Conservation (phyloP, 2,113 vertebrate genomes). For the Plotosus lineatus region DNA sequence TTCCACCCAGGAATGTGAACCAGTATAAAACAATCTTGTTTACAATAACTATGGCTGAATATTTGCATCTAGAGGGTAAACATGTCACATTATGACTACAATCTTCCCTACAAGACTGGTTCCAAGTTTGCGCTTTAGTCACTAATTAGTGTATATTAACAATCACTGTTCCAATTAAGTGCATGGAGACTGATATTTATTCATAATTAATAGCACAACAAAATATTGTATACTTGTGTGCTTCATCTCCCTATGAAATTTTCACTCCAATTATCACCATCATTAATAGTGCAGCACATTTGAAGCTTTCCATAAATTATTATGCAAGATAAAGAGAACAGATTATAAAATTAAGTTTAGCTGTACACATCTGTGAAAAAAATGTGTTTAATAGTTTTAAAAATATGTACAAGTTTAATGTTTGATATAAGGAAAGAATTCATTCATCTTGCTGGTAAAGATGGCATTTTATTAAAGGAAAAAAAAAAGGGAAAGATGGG, state of each 20-base stretch:
- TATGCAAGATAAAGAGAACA: background rate
- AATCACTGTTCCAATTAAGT: background rate
- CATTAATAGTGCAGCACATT: background rate
- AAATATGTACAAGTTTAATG: background rate
- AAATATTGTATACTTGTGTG: background rate
- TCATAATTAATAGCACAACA: background rate
- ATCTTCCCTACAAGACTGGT: too few relatives aligned
- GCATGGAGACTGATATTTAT: background rate
- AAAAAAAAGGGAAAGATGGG: slow-evolving; percentile 47
- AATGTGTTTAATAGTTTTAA: background rate
- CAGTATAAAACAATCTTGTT: too few relatives aligned
- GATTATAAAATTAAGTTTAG: background rate
- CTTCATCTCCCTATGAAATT: background rate
- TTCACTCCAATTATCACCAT: background rate
- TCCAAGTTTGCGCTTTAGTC: background rate
- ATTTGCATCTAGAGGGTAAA: too few relatives aligned
- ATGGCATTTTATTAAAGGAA: slow-evolving; percentile 56
- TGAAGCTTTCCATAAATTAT: background rate
- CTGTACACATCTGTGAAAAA: background rate
- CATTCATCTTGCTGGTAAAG: slow-evolving; percentile 49
- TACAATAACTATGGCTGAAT: too few relatives aligned
- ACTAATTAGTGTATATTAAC: too few relatives aligned
- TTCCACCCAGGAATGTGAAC: too few relatives aligned
- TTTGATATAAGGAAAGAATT: slow-evolving; percentile 28
- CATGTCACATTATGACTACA: too few relatives aligned